These are phyloP conservation scores for Petrocephalus schoutedeni DNA, from an alignment of 2,797 vertebrate genomes.

Conservation along the genomic window DNA sequence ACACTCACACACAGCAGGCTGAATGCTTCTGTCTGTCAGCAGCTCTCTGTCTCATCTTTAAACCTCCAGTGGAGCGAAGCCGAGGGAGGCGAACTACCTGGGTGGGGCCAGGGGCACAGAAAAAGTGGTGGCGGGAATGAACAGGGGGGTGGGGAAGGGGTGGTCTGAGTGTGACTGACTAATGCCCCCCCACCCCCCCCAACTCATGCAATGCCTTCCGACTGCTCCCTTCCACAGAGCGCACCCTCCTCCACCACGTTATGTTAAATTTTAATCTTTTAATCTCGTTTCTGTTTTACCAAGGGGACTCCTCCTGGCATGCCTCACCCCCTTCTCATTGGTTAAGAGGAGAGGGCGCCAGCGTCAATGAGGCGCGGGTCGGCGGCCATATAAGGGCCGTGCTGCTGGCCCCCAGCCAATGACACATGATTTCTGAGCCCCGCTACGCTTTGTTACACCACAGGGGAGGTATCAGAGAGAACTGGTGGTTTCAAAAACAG, in stretches of 20 bases:
- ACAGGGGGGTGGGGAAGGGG: background rate
- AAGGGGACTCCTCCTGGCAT: background rate
- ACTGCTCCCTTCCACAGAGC: background rate
- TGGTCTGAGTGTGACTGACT: background rate
- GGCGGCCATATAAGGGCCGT: background rate
- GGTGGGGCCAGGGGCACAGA: background rate
- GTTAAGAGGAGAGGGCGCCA: background rate
- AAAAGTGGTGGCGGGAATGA: slow-evolving; percentile 7
- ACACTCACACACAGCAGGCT: slow-evolving; percentile 13
- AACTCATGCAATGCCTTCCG: background rate
- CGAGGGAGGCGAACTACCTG: background rate
- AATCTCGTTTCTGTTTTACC: slow-evolving; percentile 33
- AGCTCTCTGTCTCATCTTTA: slow-evolving; percentile 34
- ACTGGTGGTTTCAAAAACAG: background rate
- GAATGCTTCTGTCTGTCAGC: slow-evolving; percentile 49
- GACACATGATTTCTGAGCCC: background rate
- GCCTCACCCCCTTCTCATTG: background rate
- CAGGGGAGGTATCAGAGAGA: background rate
- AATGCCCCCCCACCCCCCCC: background rate
- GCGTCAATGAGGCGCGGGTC: background rate
- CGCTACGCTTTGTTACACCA: background rate
- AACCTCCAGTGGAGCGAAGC: slow-evolving; percentile 35
- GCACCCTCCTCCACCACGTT: slow-evolving; percentile 24
- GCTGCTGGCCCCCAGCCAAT: background rate
- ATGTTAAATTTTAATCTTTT: slow-evolving; percentile 36